Evolutionary conservation across 1,140 invertebrate species (phyloP).

Genomic region (Leptinotarsa undecemlineata): DNA sequence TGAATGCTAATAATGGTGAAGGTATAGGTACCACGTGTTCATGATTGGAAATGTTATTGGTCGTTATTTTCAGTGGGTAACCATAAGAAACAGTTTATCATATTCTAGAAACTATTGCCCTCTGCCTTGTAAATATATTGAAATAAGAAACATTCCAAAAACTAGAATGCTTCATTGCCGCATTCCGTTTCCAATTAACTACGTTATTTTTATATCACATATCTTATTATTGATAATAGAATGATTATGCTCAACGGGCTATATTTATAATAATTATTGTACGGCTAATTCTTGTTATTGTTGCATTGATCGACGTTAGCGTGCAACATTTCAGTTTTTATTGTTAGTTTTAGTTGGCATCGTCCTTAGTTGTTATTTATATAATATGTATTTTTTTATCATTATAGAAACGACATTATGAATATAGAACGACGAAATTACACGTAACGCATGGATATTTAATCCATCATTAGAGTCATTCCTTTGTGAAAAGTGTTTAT

Average conservation of each 20-base stretch:
- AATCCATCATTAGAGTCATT: neutral
- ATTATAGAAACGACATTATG: slow-evolving; percentile 21
- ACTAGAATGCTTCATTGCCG: neutral
- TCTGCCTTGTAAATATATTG: neutral
- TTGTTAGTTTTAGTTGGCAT: slow-evolving; percentile 34
- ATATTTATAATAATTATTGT: slow-evolving; percentile 47
- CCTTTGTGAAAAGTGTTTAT: neutral
- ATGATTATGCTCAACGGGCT: slow-evolving; percentile 38
- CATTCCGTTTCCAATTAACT: neutral
- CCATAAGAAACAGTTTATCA: too few relatives aligned
- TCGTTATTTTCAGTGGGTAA: too few relatives aligned
- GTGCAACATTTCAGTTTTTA: slow-evolving; percentile 38
- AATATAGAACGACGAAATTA: slow-evolving; percentile 14
- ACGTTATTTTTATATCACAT: slow-evolving; percentile 11
- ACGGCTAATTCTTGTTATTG: slow-evolving; percentile 36
- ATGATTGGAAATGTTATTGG: too few relatives aligned
- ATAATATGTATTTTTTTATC: slow-evolving; percentile 23
- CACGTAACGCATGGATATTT: neutral
- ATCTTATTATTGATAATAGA: slow-evolving; percentile 40
- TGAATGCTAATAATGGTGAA: too few relatives aligned
- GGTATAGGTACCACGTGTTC: too few relatives aligned
- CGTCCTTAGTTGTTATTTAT: slow-evolving; percentile 20
- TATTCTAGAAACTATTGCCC: neutral
- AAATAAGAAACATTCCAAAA: slow-evolving; percentile 3
- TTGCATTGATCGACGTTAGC: slow-evolving; percentile 39